Base-by-base conservation (phyloP, 2,113 vertebrate species). In the Brachypodius melanocephalos region DNA sequence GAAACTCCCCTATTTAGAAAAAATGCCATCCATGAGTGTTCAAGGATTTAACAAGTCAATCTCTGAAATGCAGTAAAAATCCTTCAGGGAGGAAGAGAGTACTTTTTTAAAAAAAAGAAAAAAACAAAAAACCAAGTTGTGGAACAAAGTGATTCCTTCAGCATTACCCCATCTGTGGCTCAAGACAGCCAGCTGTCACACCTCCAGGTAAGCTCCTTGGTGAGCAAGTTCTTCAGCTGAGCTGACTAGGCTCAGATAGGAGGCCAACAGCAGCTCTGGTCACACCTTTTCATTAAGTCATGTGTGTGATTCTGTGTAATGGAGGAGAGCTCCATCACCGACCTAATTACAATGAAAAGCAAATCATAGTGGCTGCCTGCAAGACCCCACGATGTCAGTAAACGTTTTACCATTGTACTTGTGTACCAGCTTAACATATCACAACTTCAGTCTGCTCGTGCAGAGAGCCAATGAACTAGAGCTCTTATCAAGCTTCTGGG, bases 171-270 rank as follows among this genome's bases (percentile, higher is more conserved):
- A 69, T 54, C 43, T 36, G 68, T 2, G 4, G 46, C 55, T 79
- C 65, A 49, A 52, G 82, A 68, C 54, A 91, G 25, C 31, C 42
- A 38, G 62, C 73, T 90, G 57, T 82, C 73, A 78, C 65, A 62
- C 57, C 59, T 88, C n/a, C 62, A 29, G 25, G 68, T 92, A 51
- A 84, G 73, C 46, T 88, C 46, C 90, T 91, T 31, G 84, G 65
- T 86, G 85, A 96, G 76, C 84, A 68, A 93, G 90, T 94, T 90
- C 55, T 85, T 93, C 92, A 84, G 61, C 82, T 86, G 67, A 79
- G 59, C 46, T 62, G 59, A 19, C 51, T 71, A 17, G 31, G 63
- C 46, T 40, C 36, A 55, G 51, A 45, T 63, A 75, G 51, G 82
- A 17, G 86, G 78, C 71, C 71, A 63, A 38, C 3, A 2, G 59